Base-by-base conservation (phyloP, 2,888 invertebrate genomes). In the Nymphalis c-album region DNA sequence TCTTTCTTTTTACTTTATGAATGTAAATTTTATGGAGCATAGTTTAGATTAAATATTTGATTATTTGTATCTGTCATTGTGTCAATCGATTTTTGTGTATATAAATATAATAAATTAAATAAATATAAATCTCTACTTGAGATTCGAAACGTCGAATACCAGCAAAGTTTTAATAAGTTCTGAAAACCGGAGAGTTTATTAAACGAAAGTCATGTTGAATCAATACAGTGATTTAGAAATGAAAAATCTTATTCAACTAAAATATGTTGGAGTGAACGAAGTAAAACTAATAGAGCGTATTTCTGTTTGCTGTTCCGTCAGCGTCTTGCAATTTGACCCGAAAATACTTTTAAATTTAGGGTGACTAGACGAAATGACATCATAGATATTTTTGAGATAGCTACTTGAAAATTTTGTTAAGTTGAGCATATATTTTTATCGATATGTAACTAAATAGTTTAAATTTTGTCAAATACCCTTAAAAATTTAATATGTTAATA, bases 231-330 rank as follows among this genome's bases (percentile, higher is more conserved):
- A 68, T 68, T 66, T 69, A 60, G 46, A 51, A 55, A 45, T 46
- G 26, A 66, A 59, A 68, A 72, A 70, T 68, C 66, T 70, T 68
- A 45, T 53, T 63, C 64, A 40, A 61, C 61, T 59, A 40, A 64
- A 64, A 67, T 70, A 60, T 64, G 60, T 64, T 40, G 51, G 51
- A 67, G 61, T 68, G 70, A 64, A 66, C 71, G 60, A 67, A 64
- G 73, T 74, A 71, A 74, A 75, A 73, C 73, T 74, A 74, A 74
- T 73, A 74, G 20, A n/a, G 18, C 69, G 64, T 60, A 69, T 60
- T 70, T 65, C 67, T 75, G 68, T 74, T 75, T 75, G 75, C 73
- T 66, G 63, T 69, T 67, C 68, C 71, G 74, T 74, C 75, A 73
- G 71, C 69, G 60, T 67, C 70, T 72, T 67, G 72, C 71, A 71